A percentile compares a stretch with the other conserved stretches of the same genome.
Conservation (phyloP, 2,113 vertebrate genomes). For the Lota lota region DNA sequence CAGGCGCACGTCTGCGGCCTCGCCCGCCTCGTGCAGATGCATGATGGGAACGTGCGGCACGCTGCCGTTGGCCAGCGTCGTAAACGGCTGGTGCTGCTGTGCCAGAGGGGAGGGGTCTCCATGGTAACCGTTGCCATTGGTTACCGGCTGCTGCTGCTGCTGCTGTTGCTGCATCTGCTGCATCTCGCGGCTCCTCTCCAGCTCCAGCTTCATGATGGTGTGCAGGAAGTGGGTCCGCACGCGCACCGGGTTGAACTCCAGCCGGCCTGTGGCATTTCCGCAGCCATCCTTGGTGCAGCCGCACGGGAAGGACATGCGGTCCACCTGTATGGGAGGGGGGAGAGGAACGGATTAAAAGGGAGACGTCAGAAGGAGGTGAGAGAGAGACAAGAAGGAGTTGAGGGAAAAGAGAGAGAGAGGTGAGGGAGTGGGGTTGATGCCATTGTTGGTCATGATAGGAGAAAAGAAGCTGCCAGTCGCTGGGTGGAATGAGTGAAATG, state of each 20-base stretch:
- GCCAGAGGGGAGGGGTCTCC: constrained; percentile 76
- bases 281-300: constrained; percentile 94
- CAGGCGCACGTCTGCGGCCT: constrained; percentile 30
- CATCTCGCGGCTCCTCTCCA: constrained; percentile 88
- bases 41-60: constrained; percentile 74
- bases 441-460: too few species aligned
- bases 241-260: constrained; percentile 94
- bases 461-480: too few species aligned
- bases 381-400: too few species aligned
- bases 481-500: too few species aligned
- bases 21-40: constrained; percentile 83
- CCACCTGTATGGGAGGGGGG: constrained; percentile 76
- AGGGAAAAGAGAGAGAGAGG: too few species aligned
- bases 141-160: constrained; percentile 72
- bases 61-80: constrained; percentile 76
- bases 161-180: constrained; percentile 66
- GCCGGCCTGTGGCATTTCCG: constrained; percentile 87
- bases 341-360: too few species aligned
- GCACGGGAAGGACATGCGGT: constrained; percentile 95
- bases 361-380: too few species aligned
- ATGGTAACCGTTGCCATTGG: constrained; percentile 84
- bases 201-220: constrained; percentile 95
- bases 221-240: constrained; percentile 97
- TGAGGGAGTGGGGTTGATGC: too few species aligned
- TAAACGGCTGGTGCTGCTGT: constrained; percentile 78